Percentiles rank a stretch among this genome's conserved stretches.
Conservation (phyloP, 2,113 vertebrate genomes). For the Seriola dumerili region DNA sequence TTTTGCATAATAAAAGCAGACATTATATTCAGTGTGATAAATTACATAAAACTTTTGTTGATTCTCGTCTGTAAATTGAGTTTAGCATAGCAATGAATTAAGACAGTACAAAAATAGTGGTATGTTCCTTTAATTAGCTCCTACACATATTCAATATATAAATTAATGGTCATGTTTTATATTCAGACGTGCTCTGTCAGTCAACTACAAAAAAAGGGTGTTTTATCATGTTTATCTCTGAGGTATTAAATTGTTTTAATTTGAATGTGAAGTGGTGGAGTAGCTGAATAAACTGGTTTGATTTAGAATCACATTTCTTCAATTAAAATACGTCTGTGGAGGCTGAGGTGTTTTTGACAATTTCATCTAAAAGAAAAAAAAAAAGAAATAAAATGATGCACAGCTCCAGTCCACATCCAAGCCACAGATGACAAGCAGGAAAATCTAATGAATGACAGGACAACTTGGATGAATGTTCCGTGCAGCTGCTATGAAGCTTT, state of each 20-base stretch:
- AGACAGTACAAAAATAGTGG: not conserved
- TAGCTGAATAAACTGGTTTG: not conserved
- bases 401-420: conserved; percentile 2
- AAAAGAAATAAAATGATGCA: not conserved
- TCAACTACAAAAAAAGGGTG: not conserved
- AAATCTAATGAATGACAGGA: not conserved
- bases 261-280: not conserved
- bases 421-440: conserved; percentile 4
- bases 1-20: not conserved
- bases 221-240: not conserved
- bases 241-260: not conserved
- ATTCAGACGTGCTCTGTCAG: not conserved
- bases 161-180: not conserved
- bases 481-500: conserved; percentile 66
- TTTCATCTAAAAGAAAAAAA: not conserved
- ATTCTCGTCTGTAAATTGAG: not conserved
- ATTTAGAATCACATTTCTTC: not conserved
- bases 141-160: not conserved
- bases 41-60: not conserved
- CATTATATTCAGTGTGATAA: not conserved
- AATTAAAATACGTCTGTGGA: not conserved
- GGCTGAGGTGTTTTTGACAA: not conserved
- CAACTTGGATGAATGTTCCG: conserved; percentile 43
- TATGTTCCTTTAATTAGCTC: not conserved
- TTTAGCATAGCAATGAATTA: not conserved